Conservation (phyloP, 2,113 vertebrate species). For the Ondatra zibethicus region DNA sequence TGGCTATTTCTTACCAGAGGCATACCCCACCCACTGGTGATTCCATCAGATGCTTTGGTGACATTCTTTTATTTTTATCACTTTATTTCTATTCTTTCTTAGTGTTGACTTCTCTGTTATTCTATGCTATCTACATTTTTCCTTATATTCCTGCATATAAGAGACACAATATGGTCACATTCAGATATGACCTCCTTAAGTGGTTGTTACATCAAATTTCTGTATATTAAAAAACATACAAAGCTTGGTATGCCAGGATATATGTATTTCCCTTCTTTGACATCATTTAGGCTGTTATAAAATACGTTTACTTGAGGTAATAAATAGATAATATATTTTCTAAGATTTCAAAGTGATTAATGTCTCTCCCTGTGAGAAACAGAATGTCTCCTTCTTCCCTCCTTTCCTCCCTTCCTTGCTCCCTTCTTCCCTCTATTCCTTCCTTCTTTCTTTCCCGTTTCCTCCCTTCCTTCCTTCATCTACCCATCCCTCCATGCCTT, state of each 20-base stretch:
- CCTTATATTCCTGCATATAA: background rate
- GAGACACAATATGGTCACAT: background rate
- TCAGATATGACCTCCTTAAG: background rate
- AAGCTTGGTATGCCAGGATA: rapidly evolving
- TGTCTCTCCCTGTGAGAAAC: background rate
- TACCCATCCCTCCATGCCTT: no score
- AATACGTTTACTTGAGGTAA: background rate
- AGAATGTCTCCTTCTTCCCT: background rate
- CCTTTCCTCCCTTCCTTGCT: background rate
- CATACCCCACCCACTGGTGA: background rate
- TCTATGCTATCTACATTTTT: background rate
- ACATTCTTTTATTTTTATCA: background rate
- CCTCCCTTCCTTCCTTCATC: no score
- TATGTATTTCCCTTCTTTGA: background rate
- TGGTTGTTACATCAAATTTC: background rate
- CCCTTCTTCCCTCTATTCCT: background rate
- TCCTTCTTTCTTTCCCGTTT: background rate
- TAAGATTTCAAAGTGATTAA: background rate
- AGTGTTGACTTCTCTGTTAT: background rate
- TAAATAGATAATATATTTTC: background rate
- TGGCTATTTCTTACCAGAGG: background rate
- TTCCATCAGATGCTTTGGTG: background rate
- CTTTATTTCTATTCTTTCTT: background rate
- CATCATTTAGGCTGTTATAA: background rate
- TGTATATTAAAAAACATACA: background rate